Evolutionary conservation across 2,113 vertebrate genomes (phyloP), one percentile per base, ranked within the genome.

Genomic region (Bombycilla garrulus): DNA sequence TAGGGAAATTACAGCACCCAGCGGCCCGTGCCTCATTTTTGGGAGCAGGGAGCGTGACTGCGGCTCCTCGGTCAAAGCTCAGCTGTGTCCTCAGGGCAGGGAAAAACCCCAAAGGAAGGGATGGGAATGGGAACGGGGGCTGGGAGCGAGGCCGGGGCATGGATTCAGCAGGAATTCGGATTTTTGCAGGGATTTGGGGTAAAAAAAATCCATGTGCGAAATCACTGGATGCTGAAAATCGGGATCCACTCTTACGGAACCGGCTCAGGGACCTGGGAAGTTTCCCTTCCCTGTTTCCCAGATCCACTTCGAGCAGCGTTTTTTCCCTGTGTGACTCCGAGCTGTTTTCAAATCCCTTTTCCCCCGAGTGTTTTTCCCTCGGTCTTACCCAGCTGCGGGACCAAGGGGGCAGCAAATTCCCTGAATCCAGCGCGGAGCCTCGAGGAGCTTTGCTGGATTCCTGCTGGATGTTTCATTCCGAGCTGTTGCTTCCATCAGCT

Each of bases 211-310:
- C 17, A 0, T 0, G 4, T 3, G 29, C 4, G 23, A 22, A 31
- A 31, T 7, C 29, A 2, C 9, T 3, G 42, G 26, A 0, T 1
- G 62, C 28, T 7, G 77, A 7, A 48, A 36, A 11, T 3, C 0
- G 1, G 7, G 31, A 13, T 28, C 42, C 2, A 0, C 7, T 45
- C 26, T 3, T 0, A 3, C 0, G 29, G 40, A 3, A 2, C 28
- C 2, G 58, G 23, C 50, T 16, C 24, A 2, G 54, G 78, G 28
- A 19, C 1, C 6, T 21, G 82, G 44, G 12, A 9, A 12, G 5
- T 0, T n/a, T n/a, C 15, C 8, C 15, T 19, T 36, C 38, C 31
- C 31, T 22, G 5, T 28, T 54, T 21, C 11, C 20, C 0, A 36
- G 12, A 33, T 26, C 44, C 50, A 6, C 3, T 3, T 1, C 6